Evolutionary conservation across 2,888 invertebrate genomes (phyloP).

Genomic region (Drosophila hawaiiensis): DNA sequence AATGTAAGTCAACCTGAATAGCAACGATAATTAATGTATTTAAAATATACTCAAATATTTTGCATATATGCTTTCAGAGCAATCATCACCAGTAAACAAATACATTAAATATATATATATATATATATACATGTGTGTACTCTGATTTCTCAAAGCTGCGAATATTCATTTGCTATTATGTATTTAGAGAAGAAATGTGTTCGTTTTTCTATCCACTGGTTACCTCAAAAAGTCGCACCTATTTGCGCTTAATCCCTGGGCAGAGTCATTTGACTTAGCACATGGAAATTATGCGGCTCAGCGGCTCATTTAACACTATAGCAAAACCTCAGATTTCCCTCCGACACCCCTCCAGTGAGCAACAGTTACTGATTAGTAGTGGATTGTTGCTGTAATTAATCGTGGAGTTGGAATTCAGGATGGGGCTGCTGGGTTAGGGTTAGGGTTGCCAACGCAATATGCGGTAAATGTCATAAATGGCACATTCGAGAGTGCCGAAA

Average conservation of each 20-base stretch:
- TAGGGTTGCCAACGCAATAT: constrained; percentile 32
- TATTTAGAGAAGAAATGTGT: background rate
- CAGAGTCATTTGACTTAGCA: constrained; percentile 30
- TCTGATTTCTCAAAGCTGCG: background rate
- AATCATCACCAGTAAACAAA: background rate
- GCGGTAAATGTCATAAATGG: constrained; percentile 71
- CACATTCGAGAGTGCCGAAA: constrained; percentile 38
- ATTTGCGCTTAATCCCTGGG: background rate
- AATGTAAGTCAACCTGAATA: background rate
- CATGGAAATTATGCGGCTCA: constrained; percentile 59
- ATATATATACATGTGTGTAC: too few relatives aligned
- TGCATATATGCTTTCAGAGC: background rate
- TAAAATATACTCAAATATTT: background rate
- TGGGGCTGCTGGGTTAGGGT: background rate
- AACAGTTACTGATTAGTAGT: constrained; percentile 50
- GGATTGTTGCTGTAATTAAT: constrained; percentile 66
- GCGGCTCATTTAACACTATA: constrained; percentile 68
- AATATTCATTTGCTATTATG: background rate
- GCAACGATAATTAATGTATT: background rate
- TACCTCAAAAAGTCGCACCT: background rate
- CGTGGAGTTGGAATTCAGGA: constrained; percentile 25
- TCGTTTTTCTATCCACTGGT: background rate
- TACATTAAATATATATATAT: background rate
- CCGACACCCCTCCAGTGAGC: background rate
- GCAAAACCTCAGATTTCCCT: background rate